Evolutionary conservation across 2,888 invertebrate species (phyloP).

Genomic region (Argyra leucocephala): DNA sequence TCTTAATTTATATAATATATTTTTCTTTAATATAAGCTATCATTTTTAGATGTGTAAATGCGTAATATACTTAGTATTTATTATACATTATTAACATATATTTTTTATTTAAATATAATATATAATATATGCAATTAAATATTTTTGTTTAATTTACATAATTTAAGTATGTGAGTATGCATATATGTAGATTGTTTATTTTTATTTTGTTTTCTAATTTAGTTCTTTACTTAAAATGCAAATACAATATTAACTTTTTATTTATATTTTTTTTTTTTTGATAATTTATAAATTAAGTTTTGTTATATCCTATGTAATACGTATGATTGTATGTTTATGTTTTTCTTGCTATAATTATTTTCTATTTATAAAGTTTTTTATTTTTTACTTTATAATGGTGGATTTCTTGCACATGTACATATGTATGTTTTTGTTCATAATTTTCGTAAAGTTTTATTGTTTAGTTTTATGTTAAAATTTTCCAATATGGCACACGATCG

Average conservation of each 20-base stretch:
- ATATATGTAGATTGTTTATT: not conserved
- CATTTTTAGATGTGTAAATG: not conserved
- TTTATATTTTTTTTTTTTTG: not conserved
- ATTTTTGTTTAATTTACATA: not conserved
- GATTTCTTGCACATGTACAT: too few species aligned
- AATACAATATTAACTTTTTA: not conserved
- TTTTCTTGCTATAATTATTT: not conserved
- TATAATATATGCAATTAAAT: not conserved
- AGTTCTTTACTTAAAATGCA: not conserved
- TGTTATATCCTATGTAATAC: not conserved
- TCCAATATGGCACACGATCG: too few species aligned
- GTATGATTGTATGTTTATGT: not conserved
- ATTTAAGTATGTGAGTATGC: not conserved
- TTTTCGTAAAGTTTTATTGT: too few species aligned
- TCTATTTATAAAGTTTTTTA: not conserved
- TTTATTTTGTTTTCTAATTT: not conserved
- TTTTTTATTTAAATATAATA: not conserved
- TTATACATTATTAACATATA: conserved; percentile 2
- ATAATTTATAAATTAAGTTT: not conserved
- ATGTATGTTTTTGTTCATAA: too few species aligned
- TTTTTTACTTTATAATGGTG: not conserved
- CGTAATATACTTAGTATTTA: not conserved
- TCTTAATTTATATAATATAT: not conserved
- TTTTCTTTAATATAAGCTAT: not conserved
- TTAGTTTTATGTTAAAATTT: too few species aligned